Evolutionary conservation across 2,113 vertebrate genomes (phyloP).

Genomic region (Chaetodon trifascialis): DNA sequence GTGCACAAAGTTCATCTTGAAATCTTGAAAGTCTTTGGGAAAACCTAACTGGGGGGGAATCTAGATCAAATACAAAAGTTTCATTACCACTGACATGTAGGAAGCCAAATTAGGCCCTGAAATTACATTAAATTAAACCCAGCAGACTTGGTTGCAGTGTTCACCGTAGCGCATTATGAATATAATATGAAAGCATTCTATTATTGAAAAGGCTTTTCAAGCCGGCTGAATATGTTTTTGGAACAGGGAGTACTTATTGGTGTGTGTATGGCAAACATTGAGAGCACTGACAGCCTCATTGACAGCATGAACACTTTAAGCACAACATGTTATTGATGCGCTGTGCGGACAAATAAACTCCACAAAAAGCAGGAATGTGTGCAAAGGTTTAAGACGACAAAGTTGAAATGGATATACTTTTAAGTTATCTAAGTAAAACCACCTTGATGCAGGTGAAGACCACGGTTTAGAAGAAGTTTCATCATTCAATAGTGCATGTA

Average conservation of each 20-base stretch:
- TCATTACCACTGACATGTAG: slow-evolving; percentile 68
- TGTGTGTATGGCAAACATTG: slow-evolving; percentile 32
- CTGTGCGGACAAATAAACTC: not conserved
- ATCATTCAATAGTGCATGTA: not conserved
- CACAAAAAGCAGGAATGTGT: not conserved
- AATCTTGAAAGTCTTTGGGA: slow-evolving; percentile 67
- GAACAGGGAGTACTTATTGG: slow-evolving; percentile 43
- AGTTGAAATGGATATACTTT: not conserved
- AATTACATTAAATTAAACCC: slow-evolving; percentile 79
- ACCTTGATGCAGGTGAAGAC: not conserved
- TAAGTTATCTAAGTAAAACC: not conserved
- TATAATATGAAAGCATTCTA: slow-evolving; percentile 78
- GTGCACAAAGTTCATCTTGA: slow-evolving; percentile 58
- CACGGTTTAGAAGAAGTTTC: not conserved
- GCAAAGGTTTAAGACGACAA: not conserved
- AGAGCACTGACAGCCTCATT: not conserved
- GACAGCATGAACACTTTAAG: not conserved
- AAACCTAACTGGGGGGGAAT: slow-evolving; percentile 63
- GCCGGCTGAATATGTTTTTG: slow-evolving; percentile 47
- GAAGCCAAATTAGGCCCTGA: slow-evolving; percentile 74
- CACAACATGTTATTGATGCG: not conserved
- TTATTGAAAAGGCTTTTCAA: slow-evolving; percentile 76
- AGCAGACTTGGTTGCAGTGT: slow-evolving; percentile 72
- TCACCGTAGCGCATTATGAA: slow-evolving; percentile 76
- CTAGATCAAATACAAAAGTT: slow-evolving; percentile 78